These are phyloP conservation scores for Xiphorhynchus erythropygius DNA, from an alignment of 2,797 vertebrate genomes.

Conservation along the genomic window DNA sequence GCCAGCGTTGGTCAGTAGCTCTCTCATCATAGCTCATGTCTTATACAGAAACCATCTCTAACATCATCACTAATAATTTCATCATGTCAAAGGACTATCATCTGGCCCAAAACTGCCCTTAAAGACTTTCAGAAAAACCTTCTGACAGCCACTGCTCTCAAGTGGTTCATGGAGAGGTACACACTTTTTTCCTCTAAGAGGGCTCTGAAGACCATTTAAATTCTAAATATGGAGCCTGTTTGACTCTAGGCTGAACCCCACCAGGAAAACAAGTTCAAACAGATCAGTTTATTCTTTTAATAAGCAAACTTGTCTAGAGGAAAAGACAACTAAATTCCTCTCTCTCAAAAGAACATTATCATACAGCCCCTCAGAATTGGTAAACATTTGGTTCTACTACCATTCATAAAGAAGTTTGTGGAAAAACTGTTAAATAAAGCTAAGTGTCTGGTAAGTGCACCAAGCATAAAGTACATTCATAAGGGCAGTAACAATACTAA, in stretches of 20 bases:
- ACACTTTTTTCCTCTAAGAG: neutral
- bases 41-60: neutral
- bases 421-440: neutral
- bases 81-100: neutral
- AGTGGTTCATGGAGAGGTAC: neutral
- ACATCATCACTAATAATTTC: neutral
- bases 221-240: neutral
- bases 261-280: neutral
- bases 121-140: neutral
- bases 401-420: neutral
- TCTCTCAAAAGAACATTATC: neutral
- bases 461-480: fast-evolving
- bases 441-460: neutral
- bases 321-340: neutral
- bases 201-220: neutral
- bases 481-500: neutral
- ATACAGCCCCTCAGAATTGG: neutral
- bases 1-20: neutral
- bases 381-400: neutral
- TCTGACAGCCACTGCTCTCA: neutral
- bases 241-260: neutral
- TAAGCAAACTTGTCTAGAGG: neutral
- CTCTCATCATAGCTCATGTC: neutral
- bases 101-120: neutral
- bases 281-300: neutral